Base-by-base conservation (phyloP, 1,140 invertebrate genomes). In the Hylaeus volcanicus region DNA sequence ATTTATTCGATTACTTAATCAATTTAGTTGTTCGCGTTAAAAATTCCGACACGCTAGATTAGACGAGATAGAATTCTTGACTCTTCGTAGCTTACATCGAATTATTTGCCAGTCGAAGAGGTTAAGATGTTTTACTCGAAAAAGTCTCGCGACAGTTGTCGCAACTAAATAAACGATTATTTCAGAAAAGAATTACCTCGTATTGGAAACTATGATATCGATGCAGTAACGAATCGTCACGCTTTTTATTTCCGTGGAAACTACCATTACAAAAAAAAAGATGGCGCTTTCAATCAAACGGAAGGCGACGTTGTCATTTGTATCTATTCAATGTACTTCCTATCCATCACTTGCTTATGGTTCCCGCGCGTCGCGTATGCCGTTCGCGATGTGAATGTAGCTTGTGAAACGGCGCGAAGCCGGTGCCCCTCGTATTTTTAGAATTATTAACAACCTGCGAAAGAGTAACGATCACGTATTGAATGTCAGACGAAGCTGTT, bases 381-480 rank as follows among this genome's bases (percentile, higher is more conserved):
- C 6, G 39, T 4, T 48, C 8, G 58, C 3, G 12, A 64, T 15
- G 41, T 63, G 41, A 51, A 48, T 55, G 37, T 43, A 11, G 39
- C 39, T 80, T 68, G 64, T 69, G 79, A 74, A 80, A 69, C n/a
- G 48, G 48, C 56, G 43, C 41, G 51, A 66, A 61, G 58, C 48
- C 71, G 48, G 64, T 55, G 48, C 55, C n/a, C 5, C 63, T 55
- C 51, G 58, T 83, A 83, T 80, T 83, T 82, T 83, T 83, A 83
- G 77, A 83, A 83, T 81, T 83, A 80, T 74, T 72, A 79, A 82
- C 69, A 79, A 79, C 70, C 70, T 80, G 70, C 64, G 65, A 64
- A 45, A 58, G 70, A 79, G 64, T 79, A 80, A 83, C 81, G 76
- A 83, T 83, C 63, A 65, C 48, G 77, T 74, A 83, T 80, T 80